Base-by-base conservation (phyloP, 2,888 invertebrate species). In the Andrena flavipes region DNA sequence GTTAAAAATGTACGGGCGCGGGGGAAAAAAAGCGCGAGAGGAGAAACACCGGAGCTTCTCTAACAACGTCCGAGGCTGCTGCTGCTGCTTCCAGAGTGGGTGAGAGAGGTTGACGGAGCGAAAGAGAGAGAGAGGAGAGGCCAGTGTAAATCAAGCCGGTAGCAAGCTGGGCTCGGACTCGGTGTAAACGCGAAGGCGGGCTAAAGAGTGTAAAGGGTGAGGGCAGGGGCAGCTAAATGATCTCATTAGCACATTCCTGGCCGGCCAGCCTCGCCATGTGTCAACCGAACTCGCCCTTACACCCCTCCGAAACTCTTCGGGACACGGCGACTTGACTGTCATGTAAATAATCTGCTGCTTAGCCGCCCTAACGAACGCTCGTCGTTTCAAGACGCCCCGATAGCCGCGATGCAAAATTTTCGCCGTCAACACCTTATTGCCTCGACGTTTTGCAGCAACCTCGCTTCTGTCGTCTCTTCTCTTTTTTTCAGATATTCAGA, bases 241-340 rank as follows among this genome's bases (percentile, higher is more conserved):
- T 92, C 93, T 93, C 93, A 93, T 93, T 93, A 93, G 92, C 93
- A 92, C 93, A 93, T 93, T 93, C 93, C 91, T 91, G 87, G 88
- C 88, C 85, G 90, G 86, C 87, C 89, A 89, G 85, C 88, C 89
- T 90, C 89, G 87, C 89, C 92, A 89, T 91, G 90, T 92, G 92
- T 92, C 93, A 92, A 92, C 90, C 87, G 84, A 90, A 86, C 87
- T 90, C 88, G 84, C 79, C 82, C 63, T 83, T 59, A 73, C 23
- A 10, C 87, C 84, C 87, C 84, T 75, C 85, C 76, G 77, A 85
- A 81, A 88, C 80, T 84, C 84, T 87, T 87, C 86, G 79, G 87
- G 72, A 87, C 23, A 56, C 87, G 78, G 87, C 87, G 88, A 88
- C 88, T 89, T 87, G 87, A 90, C 90, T 89, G 89, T 89, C 90